These are phyloP conservation scores for Cranoglanis bouderius DNA, from an alignment of 2,113 vertebrate species.

Conservation along the genomic window DNA sequence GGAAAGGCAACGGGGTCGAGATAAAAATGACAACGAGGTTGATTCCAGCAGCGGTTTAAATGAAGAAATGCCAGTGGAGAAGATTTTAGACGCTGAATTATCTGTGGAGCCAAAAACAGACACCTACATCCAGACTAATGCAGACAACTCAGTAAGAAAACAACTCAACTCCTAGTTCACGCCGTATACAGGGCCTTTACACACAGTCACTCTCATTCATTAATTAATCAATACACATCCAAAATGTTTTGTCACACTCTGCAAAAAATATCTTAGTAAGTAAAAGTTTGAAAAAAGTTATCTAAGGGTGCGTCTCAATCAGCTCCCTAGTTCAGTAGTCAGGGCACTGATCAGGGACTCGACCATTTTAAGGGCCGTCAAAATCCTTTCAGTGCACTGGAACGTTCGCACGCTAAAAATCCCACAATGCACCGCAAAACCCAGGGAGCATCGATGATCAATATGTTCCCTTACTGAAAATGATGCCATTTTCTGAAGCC, in stretches of 20 bases:
- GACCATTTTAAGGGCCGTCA: no score
- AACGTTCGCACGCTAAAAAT: no score
- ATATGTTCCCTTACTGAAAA: no score
- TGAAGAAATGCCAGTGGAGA: slow-evolving; percentile 95
- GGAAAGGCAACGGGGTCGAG: slow-evolving; percentile 89
- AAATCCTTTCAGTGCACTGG: no score
- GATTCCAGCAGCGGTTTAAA: slow-evolving; percentile 80
- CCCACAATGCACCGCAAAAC: no score
- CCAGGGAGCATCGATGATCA: no score
- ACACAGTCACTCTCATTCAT: background rate
- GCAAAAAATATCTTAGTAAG: background rate
- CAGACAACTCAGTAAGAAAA: slow-evolving; percentile 82
- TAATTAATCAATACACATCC: background rate
- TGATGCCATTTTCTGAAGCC: no score
- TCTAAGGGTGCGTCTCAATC: background rate
- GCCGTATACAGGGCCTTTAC: background rate
- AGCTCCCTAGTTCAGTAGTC: no score
- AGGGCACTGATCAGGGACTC: no score
- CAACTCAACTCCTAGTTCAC: background rate
- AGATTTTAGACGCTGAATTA: slow-evolving; percentile 92
- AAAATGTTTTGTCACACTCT: background rate
- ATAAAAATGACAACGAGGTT: slow-evolving; percentile 83
- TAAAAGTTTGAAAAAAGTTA: background rate
- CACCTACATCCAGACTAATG: slow-evolving; percentile 76
- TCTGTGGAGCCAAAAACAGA: slow-evolving; percentile 94